Conservation (phyloP, 2,888 invertebrate species). For the Eupithecia subfuscata region DNA sequence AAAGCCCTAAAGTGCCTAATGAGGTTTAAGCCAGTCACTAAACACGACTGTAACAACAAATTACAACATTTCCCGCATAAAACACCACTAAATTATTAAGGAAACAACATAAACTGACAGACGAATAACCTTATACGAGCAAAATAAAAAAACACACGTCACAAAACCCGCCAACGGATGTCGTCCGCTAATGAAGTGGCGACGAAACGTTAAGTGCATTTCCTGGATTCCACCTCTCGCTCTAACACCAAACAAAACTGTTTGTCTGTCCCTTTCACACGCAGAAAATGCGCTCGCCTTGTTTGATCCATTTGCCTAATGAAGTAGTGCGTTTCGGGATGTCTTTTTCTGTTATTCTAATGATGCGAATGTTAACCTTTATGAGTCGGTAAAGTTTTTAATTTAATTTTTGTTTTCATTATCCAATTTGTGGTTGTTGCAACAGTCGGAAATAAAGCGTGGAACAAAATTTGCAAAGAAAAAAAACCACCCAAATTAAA, state of each 20-base stretch:
- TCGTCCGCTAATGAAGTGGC: slow-evolving; percentile 68
- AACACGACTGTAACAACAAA: slow-evolving; percentile 12
- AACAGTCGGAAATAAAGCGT: neutral
- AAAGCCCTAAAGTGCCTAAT: neutral
- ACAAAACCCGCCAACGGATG: slow-evolving; percentile 57
- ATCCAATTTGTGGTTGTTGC: neutral
- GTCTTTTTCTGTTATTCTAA: slow-evolving; percentile 34
- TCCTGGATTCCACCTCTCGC: slow-evolving; percentile 49
- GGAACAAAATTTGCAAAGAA: neutral
- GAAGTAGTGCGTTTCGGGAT: slow-evolving; percentile 51
- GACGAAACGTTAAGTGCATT: slow-evolving; percentile 57
- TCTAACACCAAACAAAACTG: slow-evolving; percentile 47
- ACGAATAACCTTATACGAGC: slow-evolving; percentile 28
- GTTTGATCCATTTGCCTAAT: slow-evolving; percentile 67
- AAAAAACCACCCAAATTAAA: neutral
- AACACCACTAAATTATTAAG: slow-evolving; percentile 44
- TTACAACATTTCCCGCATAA: slow-evolving; percentile 14
- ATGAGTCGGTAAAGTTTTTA: slow-evolving; percentile 9
- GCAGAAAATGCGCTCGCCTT: slow-evolving; percentile 54
- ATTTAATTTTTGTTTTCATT: neutral
- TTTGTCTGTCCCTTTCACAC: slow-evolving; percentile 50
- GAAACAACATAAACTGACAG: slow-evolving; percentile 38
- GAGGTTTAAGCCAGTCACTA: neutral
- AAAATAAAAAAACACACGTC: slow-evolving; percentile 45
- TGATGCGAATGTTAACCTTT: slow-evolving; percentile 26